Evolutionary conservation across 2,113 vertebrate species (phyloP), one percentile per base, ranked within the genome.

Genomic region (Formicarius rufipectus): DNA sequence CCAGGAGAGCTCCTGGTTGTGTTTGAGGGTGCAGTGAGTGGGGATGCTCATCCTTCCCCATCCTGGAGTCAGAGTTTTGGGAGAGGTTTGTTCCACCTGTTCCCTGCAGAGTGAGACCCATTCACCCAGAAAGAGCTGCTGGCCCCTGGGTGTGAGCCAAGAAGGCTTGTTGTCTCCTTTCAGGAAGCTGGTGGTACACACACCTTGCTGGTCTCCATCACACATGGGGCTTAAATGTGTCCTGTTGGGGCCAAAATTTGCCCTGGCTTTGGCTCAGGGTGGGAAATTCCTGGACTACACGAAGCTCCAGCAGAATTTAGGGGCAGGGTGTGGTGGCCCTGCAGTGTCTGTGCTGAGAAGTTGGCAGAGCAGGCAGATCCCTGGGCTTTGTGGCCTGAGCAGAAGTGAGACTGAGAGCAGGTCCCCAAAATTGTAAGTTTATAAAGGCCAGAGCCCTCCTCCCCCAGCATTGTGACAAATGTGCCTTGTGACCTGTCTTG

Each of bases 401-500:
- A 75, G 62, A 33, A 42, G 56, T 15, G 28, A 25, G 35, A 35
- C 16, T 20, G 39, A 28, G 37, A 12, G 19, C 31, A 55, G 7
- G 7, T 7, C 23, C 14, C 47, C 12, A 42, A 49, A 90, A 49
- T 42, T 47, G 56, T 7, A 85, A 58, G 44, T 67, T 89, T 45
- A 31, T 27, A 73, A 64, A 59, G 56, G 33, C 39, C 15, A 31
- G 11, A 14, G 9, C 55, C 56, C 30, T 84, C 37, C 30, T 74
- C 23, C 62, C 20, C 35, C 63, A 59, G 22, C 13, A 6, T n/a
- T 21, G 68, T 84, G 93, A 96, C 95, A 91, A 95, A 86, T 73
- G 83, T 8, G 12, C 27, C 39, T 90, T 91, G 66, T 71, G 77
- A 91, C 95, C 52, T 96, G 80, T 94, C 86, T 77, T 87, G 93